Evolutionary conservation across 2,888 invertebrate species (phyloP), one percentile per base, ranked within the genome.

Genomic region (Drosophila atroscutellata): DNA sequence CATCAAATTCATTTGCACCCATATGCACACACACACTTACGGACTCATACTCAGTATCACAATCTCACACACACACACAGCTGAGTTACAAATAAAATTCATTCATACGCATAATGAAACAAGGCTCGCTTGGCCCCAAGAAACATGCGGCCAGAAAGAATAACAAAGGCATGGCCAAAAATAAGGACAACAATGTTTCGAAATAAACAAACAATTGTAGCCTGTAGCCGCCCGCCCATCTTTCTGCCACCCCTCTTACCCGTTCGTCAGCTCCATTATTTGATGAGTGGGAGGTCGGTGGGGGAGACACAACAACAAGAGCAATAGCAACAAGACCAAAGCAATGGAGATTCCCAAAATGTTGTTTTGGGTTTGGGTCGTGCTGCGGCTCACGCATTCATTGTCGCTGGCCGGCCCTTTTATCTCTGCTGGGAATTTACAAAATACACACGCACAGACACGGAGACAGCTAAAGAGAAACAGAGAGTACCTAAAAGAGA

Each of bases 1-100:
- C 89, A 87, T 86, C 90, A 89, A 89, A 86, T 90, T 81, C 86
- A 86, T 90, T 86, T 90, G 90, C 89, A 87, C 91, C 81, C 86
- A 86, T 78, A 89, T 81, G 81, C 76, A 80, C 72, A 77, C 64
- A 72, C 54, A 69, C 61, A 60, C 51, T 34, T 26, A 26, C 28
- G 32, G 54, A 47, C 51, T 37, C 58, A 61, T 11, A 66, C 52
- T 42, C 55, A 60, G 37, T 47, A 55, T 26, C 2, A 32, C 8
- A 28, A 18, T 36, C 32, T 20, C 32, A 51, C 34, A 52, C 26
- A 26, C 49, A 64, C 54, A 70, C 61, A 59, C 36, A 54, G 58
- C 65, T 77, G 71, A 78, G 81, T 60, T 79, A 65, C 90, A 90
- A 90, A 90, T 90, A 88, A 90, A 90, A 90, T 86, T 86, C 86